Evolutionary conservation across 2,113 vertebrate genomes (phyloP), one percentile per base, ranked within the genome.

Genomic region (Orientallactaga bullata): DNA sequence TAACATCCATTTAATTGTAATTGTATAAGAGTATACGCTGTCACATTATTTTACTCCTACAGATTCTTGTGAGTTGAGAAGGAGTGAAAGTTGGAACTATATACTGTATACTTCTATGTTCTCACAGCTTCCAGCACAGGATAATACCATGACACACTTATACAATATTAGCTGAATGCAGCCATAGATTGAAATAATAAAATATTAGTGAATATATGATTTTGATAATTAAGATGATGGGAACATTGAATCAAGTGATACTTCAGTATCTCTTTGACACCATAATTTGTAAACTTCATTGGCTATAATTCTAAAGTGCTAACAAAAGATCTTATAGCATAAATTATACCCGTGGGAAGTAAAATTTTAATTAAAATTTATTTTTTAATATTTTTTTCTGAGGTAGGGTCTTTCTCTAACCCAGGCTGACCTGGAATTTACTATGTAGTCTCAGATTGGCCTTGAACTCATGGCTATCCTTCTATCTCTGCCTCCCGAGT

Each of bases 181-280:
- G 55, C 55, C 15, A 55, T 55, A 55, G 55, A n/a, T 3, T 5
- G 21, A 20, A 24, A 58, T 24, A 55, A 35, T 42, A 55, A 35
- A 35, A 26, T 7, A 28, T 60, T 26, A 10, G 21, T 55, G 13
- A 66, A 47, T 11, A 66, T 21, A 30, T 2, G 0, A 66, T 26
- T 79, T 30, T 89, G 90, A 83, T 96, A 55, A 79, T 80, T 42
- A 91, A 76, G 35, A 20, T 16, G 42, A 60, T 32, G 9, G 55
- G 90, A 91, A 37, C 24, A 82, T 11, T 71, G 35, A 82, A 51
- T 69, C 69, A 69, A 65, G 16, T 60, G 23, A 69, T 0, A 76
- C 0, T 86, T 85, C 16, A 60, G 2, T 86, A 55, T 79, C 11
- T 37, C 1, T 4, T 2, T 9, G 30, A 39, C 4, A 26, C 7